Conservation (phyloP, 2,888 invertebrate genomes). For the Drosophila nigricruria region DNA sequence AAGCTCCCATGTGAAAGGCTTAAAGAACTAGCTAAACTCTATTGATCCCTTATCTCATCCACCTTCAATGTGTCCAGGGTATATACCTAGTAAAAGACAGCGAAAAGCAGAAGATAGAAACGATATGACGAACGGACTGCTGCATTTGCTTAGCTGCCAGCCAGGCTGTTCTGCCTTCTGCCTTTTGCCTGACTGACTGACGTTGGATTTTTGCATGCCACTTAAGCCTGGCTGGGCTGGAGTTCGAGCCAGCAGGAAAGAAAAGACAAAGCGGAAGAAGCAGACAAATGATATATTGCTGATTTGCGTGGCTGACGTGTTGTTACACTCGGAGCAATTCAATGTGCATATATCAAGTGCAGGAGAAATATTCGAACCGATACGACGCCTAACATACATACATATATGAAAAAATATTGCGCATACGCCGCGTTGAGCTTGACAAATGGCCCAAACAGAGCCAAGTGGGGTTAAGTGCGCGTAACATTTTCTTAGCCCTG, state of each 20-base stretch:
- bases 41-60: neutral
- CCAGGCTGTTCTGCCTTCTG: slow-evolving; percentile 17
- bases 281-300: slow-evolving; percentile 74
- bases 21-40: neutral
- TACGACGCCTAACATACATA: neutral
- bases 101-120: slow-evolving; percentile 25
- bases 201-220: slow-evolving; percentile 75
- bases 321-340: slow-evolving; percentile 48
- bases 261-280: slow-evolving; percentile 29
- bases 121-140: slow-evolving; percentile 47
- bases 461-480: slow-evolving; percentile 3
- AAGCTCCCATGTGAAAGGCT: neutral
- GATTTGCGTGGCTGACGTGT: slow-evolving; percentile 70
- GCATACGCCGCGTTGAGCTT: slow-evolving; percentile 60
- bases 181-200: slow-evolving; percentile 40
- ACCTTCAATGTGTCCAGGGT: neutral
- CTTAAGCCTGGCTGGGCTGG: slow-evolving; percentile 48
- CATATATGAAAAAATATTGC: slow-evolving; percentile 61
- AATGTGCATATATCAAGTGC: slow-evolving; percentile 72
- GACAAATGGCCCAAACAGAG: slow-evolving; percentile 58
- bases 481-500: slow-evolving; percentile 12
- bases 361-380: slow-evolving; percentile 28
- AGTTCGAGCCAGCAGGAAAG: slow-evolving; percentile 3
- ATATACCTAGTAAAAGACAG: slow-evolving; percentile 26
- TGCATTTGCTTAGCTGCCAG: slow-evolving; percentile 43